A percentile compares a stretch with the other conserved stretches of the same genome.
Conservation (phyloP, 2,888 invertebrate genomes). For the Microplitis manilae region DNA sequence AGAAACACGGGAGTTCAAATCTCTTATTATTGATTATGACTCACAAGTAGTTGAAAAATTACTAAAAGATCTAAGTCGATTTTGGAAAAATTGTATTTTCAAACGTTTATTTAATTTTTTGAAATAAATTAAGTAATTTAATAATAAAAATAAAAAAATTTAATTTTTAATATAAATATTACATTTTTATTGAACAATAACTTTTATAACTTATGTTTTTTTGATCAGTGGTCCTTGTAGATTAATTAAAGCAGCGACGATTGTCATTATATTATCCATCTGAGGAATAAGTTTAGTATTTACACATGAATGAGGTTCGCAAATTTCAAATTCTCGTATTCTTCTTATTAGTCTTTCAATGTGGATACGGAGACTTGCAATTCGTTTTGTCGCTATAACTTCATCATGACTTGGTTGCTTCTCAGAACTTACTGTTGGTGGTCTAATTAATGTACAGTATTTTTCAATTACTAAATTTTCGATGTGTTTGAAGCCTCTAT, state of each 20-base stretch:
- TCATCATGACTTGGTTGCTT: constrained; percentile 48
- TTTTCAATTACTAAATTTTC: constrained; percentile 38
- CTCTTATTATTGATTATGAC: constrained; percentile 22
- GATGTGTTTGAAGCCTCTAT: constrained; percentile 50
- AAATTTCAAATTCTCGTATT: constrained; percentile 19
- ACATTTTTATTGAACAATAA: too few species aligned
- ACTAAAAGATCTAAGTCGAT: neutral
- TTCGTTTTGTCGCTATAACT: constrained; percentile 52
- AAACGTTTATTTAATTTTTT: neutral
- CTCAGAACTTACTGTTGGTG: constrained; percentile 44
- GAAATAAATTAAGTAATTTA: neutral
- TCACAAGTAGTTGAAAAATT: constrained; percentile 4
- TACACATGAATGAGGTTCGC: constrained; percentile 19
- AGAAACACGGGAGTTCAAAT: neutral
- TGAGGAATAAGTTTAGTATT: constrained; percentile 40
- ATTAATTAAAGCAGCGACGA: constrained; percentile 47
- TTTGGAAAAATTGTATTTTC: constrained; percentile 19
- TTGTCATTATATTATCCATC: constrained; percentile 47
- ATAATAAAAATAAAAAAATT: neutral
- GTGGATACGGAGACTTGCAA: constrained; percentile 59
- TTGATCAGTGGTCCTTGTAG: constrained; percentile 40
- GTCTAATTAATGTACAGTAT: constrained; percentile 40
- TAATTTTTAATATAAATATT: neutral
- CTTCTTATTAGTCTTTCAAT: constrained; percentile 56
- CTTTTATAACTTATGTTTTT: neutral